Base-by-base conservation (phyloP, 2,797 vertebrate species). In the Gila robusta region DNA sequence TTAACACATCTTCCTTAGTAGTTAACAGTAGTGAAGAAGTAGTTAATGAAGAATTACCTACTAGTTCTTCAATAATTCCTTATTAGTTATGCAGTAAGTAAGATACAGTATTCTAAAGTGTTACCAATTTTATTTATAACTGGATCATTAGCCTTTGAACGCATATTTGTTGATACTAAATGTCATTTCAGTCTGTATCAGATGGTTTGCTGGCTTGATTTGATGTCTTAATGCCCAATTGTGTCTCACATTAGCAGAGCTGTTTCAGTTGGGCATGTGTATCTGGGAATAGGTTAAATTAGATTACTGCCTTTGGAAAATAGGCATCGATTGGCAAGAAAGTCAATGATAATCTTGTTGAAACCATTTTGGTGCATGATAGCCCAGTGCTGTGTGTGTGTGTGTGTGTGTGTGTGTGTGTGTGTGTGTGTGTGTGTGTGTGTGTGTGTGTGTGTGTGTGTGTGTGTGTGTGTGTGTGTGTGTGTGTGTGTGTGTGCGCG, bases 331-430 rank as follows among this genome's bases (percentile, higher is more conserved):
- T 92, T 92, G 90, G 90, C 83, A 79, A 88, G 87, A 83, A 92
- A 93, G 93, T 94, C 92, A 91, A 91, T 94, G 90, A 89, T 93
- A 94, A 93, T 93, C 93, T 90, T 89, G 89, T 93, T 92, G 88
- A 79, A 88, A 82, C 56, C 82, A 76, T 87, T 87, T 87, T 39
- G 39, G 47, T 49, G 69, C 81, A 76, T 82, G 81, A 84, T 84
- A 88, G 84, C 59, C 81, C 23, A 85, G 82, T 80, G 52, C 62
- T 77, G 23, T n/a, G 70, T 72, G 74, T 71, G 11, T 19, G 47
- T 70, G 41, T 70, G 67, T 54, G 66, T 64, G 76, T 41, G 56
- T 32, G 41, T 32, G 32, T 59, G 52, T 26, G 44, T 49, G 5
- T 41, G 39, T 72, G 37, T 23, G 11, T 47, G 37, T 8, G 47